These are phyloP conservation scores for Chaitophorus viminalis DNA, from an alignment of 2,888 invertebrate species.

Conservation along the genomic window DNA sequence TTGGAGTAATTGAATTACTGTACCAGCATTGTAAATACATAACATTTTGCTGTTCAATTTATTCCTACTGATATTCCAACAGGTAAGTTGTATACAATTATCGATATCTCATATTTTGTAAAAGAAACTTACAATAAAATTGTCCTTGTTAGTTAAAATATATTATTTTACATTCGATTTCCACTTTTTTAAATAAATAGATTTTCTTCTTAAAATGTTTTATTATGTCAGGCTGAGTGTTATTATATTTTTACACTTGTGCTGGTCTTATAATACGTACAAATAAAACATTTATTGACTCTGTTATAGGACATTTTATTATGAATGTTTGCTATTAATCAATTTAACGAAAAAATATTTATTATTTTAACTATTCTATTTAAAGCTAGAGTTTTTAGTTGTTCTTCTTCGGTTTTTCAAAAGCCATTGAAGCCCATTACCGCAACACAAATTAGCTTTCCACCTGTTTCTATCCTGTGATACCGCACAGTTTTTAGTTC, in stretches of 20 bases:
- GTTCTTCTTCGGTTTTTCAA: no score
- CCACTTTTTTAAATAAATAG: neutral
- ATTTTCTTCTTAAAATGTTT: neutral
- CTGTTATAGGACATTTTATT: neutral
- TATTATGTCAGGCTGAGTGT: no score
- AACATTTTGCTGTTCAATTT: neutral
- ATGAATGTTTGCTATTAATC: neutral
- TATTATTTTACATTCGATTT: neutral
- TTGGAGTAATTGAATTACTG: constrained; percentile 14
- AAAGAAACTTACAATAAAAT: no score
- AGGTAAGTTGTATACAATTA: constrained; percentile 3
- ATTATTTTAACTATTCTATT: no score
- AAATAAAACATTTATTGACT: neutral
- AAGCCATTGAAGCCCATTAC: no score
- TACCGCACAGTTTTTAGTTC: no score
- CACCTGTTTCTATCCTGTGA: no score
- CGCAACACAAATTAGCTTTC: no score
- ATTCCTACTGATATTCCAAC: neutral
- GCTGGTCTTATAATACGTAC: neutral
- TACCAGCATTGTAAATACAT: neutral
- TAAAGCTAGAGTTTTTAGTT: no score
- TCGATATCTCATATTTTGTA: neutral
- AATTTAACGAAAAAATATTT: no score
- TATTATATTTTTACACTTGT: neutral
- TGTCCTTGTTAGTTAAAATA: neutral